These are phyloP conservation scores for Macrophya alboannulata DNA, from an alignment of 2,888 invertebrate species.

Conservation along the genomic window DNA sequence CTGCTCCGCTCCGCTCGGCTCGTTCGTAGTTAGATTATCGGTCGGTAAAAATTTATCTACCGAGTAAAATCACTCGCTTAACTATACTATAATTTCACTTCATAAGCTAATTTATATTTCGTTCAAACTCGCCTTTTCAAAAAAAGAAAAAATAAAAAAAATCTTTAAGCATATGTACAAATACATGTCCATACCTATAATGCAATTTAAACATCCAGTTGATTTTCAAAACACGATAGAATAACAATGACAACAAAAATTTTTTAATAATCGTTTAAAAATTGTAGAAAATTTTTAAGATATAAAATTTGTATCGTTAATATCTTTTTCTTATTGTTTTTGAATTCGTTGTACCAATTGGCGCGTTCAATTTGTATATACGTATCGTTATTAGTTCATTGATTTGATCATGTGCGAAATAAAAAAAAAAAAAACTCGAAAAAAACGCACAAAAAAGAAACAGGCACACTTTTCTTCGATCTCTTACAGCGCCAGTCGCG, in stretches of 20 bases:
- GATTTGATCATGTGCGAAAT: background rate
- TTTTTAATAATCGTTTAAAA: background rate
- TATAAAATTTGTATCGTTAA: background rate
- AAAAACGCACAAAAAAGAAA: background rate
- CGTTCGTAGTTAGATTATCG: conserved; percentile 2
- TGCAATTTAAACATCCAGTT: no score
- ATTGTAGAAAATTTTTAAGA: background rate
- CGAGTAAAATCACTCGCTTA: background rate
- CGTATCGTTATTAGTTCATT: background rate
- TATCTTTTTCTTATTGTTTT: background rate
- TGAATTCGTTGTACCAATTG: background rate
- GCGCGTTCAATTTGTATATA: background rate
- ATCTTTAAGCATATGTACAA: no score
- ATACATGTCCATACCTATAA: no score
- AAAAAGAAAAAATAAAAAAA: background rate
- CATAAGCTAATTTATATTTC: background rate
- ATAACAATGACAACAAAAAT: no score
- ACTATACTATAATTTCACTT: background rate
- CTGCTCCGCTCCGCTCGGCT: background rate
- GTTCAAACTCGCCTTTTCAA: background rate
- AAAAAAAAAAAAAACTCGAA: background rate
- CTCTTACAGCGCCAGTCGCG: background rate
- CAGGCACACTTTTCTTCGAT: conserved; percentile 3
- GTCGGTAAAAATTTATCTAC: conserved; percentile 42
- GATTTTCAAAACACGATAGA: no score